phyloP scores from a whole-genome alignment of 2,797 vertebrate species.

The Peromyscus aztecus region DNA sequence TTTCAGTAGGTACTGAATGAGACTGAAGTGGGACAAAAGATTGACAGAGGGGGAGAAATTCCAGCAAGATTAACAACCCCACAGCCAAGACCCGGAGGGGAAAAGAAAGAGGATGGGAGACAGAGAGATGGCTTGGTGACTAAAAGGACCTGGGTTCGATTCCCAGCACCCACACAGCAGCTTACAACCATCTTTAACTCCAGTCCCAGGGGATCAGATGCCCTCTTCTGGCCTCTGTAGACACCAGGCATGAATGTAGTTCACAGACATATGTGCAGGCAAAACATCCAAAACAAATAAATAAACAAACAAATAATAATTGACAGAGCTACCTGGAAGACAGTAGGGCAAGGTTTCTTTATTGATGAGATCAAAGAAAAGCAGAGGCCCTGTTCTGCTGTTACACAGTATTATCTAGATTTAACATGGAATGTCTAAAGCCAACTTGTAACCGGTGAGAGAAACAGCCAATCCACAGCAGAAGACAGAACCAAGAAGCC shows the following conservation, averaged over 20 bases:
- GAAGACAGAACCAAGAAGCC: not conserved
- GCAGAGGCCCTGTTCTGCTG: not conserved
- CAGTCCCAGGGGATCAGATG: not conserved
- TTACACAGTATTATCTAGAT: not conserved
- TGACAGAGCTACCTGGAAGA: not conserved
- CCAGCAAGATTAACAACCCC: not conserved
- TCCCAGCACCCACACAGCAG: not conserved
- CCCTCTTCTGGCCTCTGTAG: not conserved
- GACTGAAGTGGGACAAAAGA: not conserved
- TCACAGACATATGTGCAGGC: not conserved
- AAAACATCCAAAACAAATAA: not conserved
- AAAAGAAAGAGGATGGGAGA: not conserved
- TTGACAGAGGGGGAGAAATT: not conserved
- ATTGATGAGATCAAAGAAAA: not conserved
- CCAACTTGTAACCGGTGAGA: not conserved
- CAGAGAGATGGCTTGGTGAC: not conserved
- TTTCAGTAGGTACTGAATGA: not conserved
- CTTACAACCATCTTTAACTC: not conserved
- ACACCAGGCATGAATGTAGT: not conserved
- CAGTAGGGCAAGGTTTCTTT: not conserved
- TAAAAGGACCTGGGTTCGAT: not conserved
- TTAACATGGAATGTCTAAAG: not conserved
- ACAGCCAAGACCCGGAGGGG: not conserved
- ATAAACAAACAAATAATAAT: not conserved
- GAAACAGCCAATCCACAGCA: rapidly evolving